Percentiles rank a stretch among this genome's conserved stretches.
Evolutionary conservation across 2,888 invertebrate genomes (phyloP).

Genomic region (Tineola bisselliella): DNA sequence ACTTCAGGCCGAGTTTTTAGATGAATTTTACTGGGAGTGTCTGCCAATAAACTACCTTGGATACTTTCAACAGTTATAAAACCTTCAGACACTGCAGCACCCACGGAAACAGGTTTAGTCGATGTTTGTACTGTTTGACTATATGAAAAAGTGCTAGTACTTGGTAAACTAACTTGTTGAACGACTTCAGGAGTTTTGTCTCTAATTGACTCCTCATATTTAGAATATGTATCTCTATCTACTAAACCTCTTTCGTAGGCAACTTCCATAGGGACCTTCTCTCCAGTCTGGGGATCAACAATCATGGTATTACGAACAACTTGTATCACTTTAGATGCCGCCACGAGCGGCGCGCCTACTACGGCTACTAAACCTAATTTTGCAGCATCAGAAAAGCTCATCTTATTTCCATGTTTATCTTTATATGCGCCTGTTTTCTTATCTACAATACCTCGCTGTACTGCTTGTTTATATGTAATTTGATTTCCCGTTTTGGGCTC

Average conservation of each 20-base stretch:
- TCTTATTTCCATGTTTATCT: constrained; percentile 71
- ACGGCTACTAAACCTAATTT: constrained; percentile 81
- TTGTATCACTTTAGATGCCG: constrained; percentile 75
- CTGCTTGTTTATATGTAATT: constrained; percentile 78
- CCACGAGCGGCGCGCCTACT: constrained; percentile 78
- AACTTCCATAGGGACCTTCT: constrained; percentile 81
- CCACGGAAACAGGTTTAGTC: constrained; percentile 65
- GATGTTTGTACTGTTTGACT: constrained; percentile 23
- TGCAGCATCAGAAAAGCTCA: constrained; percentile 77
- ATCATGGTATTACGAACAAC: constrained; percentile 72
- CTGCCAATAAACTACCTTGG: constrained; percentile 49
- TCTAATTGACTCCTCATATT: constrained; percentile 57
- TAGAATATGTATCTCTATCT: constrained; percentile 62
- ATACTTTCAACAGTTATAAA: constrained; percentile 64
- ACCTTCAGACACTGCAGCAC: constrained; percentile 68
- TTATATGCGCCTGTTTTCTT: constrained; percentile 74
- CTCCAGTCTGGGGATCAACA: constrained; percentile 82
- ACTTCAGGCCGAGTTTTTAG: constrained; percentile 22
- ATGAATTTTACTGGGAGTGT: constrained; percentile 24
- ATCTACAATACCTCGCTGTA: constrained; percentile 79
- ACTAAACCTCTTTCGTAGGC: constrained; percentile 82
- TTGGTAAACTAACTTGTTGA: constrained; percentile 16
- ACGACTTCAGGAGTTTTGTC: constrained; percentile 36
- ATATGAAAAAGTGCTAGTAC: constrained; percentile 27
- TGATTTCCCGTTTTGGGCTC: constrained; percentile 75